phyloP scores from a whole-genome alignment of 2,888 invertebrate genomes.

The Himalopsyche japonica region DNA sequence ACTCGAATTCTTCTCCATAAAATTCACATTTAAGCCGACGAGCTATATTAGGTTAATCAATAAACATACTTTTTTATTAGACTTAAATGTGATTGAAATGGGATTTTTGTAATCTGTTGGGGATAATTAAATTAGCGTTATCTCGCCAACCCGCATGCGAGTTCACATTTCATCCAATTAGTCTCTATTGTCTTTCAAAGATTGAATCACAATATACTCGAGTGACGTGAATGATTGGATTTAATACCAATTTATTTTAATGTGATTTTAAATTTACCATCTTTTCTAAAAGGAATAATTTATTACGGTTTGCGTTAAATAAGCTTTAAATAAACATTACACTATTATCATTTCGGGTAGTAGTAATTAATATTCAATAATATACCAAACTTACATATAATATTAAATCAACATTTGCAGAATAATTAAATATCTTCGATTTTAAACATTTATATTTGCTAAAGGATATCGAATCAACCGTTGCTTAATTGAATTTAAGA shows the following conservation, averaged over 20 bases:
- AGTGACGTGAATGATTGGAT: background rate
- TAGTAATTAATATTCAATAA: too few species aligned
- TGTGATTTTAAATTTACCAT: slow-evolving; percentile 6
- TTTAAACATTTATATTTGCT: too few species aligned
- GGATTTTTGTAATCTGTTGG: background rate
- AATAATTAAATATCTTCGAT: too few species aligned
- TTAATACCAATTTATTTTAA: slow-evolving; percentile 4
- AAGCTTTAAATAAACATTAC: background rate
- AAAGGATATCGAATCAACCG: too few species aligned
- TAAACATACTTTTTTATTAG: background rate
- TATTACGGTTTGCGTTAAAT: background rate
- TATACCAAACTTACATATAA: too few species aligned
- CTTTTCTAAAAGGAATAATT: background rate
- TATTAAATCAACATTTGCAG: too few species aligned
- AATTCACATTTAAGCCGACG: too few species aligned
- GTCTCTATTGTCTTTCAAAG: slow-evolving; percentile 14
- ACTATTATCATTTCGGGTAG: too few species aligned
- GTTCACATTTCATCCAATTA: slow-evolving; percentile 18
- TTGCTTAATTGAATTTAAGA: too few species aligned
- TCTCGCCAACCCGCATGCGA: slow-evolving; percentile 7
- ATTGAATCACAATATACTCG: slow-evolving; percentile 4
- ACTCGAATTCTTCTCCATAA: background rate
- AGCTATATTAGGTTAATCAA: background rate
- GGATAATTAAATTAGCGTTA: background rate
- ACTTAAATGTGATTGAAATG: background rate